Conservation (phyloP, 2,797 vertebrate genomes). For the Sebastes nivosus region DNA sequence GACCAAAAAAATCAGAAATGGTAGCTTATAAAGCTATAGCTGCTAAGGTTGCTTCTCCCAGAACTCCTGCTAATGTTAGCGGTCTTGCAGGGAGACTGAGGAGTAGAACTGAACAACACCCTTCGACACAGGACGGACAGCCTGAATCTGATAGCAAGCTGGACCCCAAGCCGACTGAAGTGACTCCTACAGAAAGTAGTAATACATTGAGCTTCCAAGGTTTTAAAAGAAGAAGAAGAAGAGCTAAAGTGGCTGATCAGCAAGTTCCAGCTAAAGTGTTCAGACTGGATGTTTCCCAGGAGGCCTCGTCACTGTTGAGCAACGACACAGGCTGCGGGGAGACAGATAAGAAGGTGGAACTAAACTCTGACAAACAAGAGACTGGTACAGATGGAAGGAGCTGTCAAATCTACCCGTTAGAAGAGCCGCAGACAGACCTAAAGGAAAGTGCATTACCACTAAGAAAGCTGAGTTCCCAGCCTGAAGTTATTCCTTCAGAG, state of each 20-base stretch:
- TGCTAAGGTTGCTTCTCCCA: background rate
- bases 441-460: constrained; percentile 6
- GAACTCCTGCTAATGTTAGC: background rate
- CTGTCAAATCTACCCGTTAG: background rate
- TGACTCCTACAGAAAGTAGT: background rate
- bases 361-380: background rate
- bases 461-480: background rate
- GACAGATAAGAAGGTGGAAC: constrained; percentile 17
- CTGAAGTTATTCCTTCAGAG: constrained; percentile 1
- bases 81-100: constrained; percentile 40
- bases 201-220: background rate
- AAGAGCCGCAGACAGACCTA: background rate
- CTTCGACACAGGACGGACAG: constrained; percentile 1
- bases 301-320: background rate
- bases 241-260: constrained; percentile 25
- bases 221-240: constrained; percentile 34
- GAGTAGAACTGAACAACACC: constrained; percentile 37
- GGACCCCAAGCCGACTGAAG: constrained; percentile 1
- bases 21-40: background rate
- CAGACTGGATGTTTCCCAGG: constrained; percentile 40
- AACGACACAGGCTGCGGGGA: background rate
- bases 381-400: background rate
- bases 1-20: constrained; percentile 40
- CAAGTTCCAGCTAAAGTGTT: constrained; percentile 51
- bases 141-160: background rate